phyloP scores from a whole-genome alignment of 2,888 invertebrate genomes.

The Hymenopus coronatus region DNA sequence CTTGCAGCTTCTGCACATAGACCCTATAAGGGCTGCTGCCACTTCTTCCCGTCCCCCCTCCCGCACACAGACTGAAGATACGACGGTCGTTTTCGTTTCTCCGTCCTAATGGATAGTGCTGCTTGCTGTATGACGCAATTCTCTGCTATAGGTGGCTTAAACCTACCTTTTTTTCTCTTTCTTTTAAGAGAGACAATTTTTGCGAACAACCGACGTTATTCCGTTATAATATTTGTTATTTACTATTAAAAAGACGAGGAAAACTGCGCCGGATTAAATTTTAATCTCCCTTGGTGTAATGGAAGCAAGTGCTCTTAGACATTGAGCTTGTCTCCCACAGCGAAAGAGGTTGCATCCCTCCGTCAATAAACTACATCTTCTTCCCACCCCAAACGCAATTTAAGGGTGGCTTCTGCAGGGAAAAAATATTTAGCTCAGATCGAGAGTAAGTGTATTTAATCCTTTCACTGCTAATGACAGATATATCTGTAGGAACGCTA shows the following conservation, averaged over 20 bases:
- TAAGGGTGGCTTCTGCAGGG: neutral
- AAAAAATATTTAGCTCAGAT: neutral
- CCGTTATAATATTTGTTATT: conserved; percentile 10
- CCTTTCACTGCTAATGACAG: no score
- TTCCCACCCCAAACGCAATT: neutral
- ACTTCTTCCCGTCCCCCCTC: neutral
- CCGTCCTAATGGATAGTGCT: conserved; percentile 12
- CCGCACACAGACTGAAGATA: neutral
- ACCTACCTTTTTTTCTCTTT: neutral
- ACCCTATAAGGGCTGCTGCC: neutral
- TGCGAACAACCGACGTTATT: neutral
- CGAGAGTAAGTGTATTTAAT: neutral
- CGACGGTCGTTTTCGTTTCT: conserved; percentile 22
- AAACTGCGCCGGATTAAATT: neutral
- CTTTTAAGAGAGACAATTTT: conserved; percentile 9
- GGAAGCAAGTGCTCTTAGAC: neutral
- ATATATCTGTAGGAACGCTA: no score
- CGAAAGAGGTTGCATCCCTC: neutral
- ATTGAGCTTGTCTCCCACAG: neutral
- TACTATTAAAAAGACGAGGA: conserved; percentile 1
- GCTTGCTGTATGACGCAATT: neutral
- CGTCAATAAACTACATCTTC: neutral
- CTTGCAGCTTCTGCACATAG: neutral
- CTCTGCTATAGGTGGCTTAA: neutral
- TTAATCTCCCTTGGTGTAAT: conserved; percentile 2